These are phyloP conservation scores for Odontocolon sp. DNA, from an alignment of 2,888 invertebrate genomes.

Conservation along the genomic window DNA sequence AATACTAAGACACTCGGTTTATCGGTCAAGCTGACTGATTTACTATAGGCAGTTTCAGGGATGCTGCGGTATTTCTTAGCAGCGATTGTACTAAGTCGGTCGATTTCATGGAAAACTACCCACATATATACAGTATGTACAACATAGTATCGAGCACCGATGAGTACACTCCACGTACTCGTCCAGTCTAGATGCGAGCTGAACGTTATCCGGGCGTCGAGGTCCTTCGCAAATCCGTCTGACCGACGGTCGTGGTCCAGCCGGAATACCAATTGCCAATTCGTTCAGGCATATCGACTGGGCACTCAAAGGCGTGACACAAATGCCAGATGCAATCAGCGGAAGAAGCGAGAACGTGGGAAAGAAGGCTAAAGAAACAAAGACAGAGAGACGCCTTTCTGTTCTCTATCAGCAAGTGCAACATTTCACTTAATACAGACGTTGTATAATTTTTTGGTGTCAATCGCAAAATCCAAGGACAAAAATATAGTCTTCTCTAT, in stretches of 20 bases:
- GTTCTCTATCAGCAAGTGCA: conserved; percentile 30
- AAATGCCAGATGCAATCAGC: conserved; percentile 81
- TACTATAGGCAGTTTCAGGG: no score
- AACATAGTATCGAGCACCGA: background rate
- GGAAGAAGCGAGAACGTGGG: conserved; percentile 29
- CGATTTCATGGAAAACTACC: no score
- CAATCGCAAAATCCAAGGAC: no score
- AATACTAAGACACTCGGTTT: no score
- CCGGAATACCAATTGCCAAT: conserved; percentile 79
- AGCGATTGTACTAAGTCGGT: no score
- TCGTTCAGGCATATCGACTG: conserved; percentile 80
- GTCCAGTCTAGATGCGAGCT: background rate
- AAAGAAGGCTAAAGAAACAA: conserved; percentile 11
- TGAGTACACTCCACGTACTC: conserved; percentile 28
- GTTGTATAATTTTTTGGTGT: conserved; percentile 12
- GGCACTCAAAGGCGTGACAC: conserved; percentile 80
- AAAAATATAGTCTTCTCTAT: no score
- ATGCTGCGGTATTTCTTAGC: no score
- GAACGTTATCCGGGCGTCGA: conserved; percentile 39
- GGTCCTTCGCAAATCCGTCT: conserved; percentile 80
- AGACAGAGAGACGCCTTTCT: conserved; percentile 29
- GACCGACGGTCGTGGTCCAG: conserved; percentile 71
- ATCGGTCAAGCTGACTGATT: background rate
- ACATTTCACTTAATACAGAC: conserved; percentile 38
- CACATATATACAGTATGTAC: background rate